phyloP scores from a whole-genome alignment of 2,888 invertebrate species.

The Tetramorium bicarinatum region DNA sequence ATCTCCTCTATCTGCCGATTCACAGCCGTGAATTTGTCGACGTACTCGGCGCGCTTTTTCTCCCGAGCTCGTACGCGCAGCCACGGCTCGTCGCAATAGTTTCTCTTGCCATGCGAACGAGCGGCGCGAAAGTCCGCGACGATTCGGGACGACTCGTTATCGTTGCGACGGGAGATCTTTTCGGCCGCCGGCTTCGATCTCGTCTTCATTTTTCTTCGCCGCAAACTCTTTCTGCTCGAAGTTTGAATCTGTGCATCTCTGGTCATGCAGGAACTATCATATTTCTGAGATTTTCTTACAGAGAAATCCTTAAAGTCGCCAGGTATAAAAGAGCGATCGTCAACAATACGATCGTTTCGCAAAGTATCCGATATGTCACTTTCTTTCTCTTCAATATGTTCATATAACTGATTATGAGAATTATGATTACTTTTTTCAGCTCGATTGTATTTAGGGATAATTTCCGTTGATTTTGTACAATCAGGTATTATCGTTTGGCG shows the following conservation, averaged over 20 bases:
- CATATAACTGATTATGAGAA: background rate
- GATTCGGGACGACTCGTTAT: background rate
- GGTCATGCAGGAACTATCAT: background rate
- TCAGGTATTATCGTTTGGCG: background rate
- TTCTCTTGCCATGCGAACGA: background rate
- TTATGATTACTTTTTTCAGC: background rate
- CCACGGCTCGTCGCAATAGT: background rate
- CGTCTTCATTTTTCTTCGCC: background rate
- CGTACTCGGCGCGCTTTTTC: conserved; percentile 28
- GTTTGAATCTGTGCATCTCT: conserved; percentile 37
- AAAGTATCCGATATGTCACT: background rate
- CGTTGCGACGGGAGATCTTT: background rate
- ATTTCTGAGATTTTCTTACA: background rate
- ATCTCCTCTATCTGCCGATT: conserved; percentile 45
- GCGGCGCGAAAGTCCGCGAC: background rate
- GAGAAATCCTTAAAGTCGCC: background rate
- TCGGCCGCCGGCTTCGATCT: background rate
- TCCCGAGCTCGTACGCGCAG: conserved; percentile 11
- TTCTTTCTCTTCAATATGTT: background rate
- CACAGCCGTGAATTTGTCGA: conserved; percentile 41
- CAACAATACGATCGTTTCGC: background rate
- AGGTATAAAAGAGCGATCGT: background rate
- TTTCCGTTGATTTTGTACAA: conserved; percentile 18
- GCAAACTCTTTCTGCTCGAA: conserved; percentile 4
- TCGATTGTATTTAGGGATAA: background rate